phyloP scores from a whole-genome alignment of 2,113 vertebrate genomes.

The Thermophis baileyi region DNA sequence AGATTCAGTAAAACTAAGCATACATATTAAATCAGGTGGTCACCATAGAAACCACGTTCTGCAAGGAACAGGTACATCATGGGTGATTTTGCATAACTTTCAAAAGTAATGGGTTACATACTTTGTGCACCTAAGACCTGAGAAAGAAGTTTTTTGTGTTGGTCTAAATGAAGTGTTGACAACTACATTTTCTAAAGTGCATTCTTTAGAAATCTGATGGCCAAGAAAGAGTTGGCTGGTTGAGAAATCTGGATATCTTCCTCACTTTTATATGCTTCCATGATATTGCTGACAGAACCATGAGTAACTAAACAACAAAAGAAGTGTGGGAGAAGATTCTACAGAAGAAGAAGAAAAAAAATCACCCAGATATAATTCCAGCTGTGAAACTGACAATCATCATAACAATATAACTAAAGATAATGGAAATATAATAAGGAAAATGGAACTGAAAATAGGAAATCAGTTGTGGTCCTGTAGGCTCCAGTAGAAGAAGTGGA shows the following conservation, averaged over 20 bases:
- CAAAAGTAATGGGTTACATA: not conserved
- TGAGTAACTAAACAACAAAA: slow-evolving; percentile 18
- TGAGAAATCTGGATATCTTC: slow-evolving; percentile 17
- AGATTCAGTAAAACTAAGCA: not conserved
- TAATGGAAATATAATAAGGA: not conserved
- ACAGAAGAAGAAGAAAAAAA: slow-evolving; percentile 15
- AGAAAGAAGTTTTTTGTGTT: slow-evolving; percentile 2
- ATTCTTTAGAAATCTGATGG: slow-evolving; percentile 29
- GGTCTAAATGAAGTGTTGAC: slow-evolving; percentile 26
- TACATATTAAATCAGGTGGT: not conserved
- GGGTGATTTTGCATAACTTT: slow-evolving; percentile 4
- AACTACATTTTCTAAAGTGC: not conserved
- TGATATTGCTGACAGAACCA: slow-evolving; percentile 35
- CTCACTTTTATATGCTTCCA: slow-evolving; percentile 35
- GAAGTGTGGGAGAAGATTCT: not conserved
- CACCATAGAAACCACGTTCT: not conserved
- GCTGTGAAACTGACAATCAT: slow-evolving; percentile 13
- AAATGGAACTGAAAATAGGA: not conserved
- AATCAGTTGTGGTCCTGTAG: not conserved
- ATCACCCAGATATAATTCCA: slow-evolving; percentile 19
- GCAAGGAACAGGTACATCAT: not conserved
- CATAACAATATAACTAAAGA: not conserved
- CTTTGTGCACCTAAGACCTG: slow-evolving; percentile 22
- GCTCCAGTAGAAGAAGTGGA: not conserved
- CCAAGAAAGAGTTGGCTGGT: slow-evolving; percentile 20